phyloP scores from a whole-genome alignment of 2,113 vertebrate species.

The Tautogolabrus adspersus region DNA sequence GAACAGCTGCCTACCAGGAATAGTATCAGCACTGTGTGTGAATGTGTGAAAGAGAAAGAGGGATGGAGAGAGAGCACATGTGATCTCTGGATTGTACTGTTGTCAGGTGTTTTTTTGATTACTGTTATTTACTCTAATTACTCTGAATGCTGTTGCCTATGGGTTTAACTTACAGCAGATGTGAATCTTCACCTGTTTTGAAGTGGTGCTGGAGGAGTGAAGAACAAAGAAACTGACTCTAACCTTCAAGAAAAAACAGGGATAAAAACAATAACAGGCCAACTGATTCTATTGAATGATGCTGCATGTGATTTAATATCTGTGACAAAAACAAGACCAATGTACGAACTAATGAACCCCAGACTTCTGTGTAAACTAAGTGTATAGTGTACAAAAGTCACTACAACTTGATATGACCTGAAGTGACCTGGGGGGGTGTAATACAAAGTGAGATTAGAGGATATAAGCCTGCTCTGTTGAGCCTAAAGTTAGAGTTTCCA shows the following conservation, averaged over 20 bases:
- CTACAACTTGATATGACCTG: background rate
- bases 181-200: constrained; percentile 33
- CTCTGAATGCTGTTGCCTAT: background rate
- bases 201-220: background rate
- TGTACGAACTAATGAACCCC: background rate
- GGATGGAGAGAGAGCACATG: background rate
- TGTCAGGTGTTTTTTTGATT: constrained; percentile 31
- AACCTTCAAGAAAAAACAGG: background rate
- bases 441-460: background rate
- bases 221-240: background rate
- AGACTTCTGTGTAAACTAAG: background rate
- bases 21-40: constrained; percentile 15
- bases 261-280: background rate
- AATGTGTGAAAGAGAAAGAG: background rate
- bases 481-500: too few relatives aligned
- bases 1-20: constrained; percentile 47
- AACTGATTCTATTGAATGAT: background rate
- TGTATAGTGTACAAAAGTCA: background rate
- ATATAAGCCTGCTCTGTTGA: too few relatives aligned
- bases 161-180: constrained; percentile 19
- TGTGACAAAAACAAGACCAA: background rate
- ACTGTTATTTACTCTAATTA: constrained; percentile 15
- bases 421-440: background rate
- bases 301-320: background rate
- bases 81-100: constrained; percentile 1